A percentile compares a stretch with the other conserved stretches of the same genome.
Evolutionary conservation across 2,113 vertebrate genomes (phyloP).

Genomic region (Crotalus tigris): DNA sequence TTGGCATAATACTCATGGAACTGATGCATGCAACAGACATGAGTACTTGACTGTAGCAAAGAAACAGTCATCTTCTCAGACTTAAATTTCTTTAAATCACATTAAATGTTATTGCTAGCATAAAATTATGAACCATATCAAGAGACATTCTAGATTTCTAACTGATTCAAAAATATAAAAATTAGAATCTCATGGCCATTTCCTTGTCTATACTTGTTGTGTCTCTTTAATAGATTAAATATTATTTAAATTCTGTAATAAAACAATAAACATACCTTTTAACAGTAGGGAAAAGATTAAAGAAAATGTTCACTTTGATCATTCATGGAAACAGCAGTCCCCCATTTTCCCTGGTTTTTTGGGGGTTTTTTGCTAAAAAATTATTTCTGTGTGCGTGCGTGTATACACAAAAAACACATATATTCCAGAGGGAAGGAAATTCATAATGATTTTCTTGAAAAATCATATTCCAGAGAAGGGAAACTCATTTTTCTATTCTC

Average conservation of each 20-base stretch:
- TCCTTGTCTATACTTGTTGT: not conserved
- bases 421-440: not conserved
- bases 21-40: not conserved
- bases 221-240: not conserved
- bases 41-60: not conserved
- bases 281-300: not conserved
- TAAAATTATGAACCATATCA: not conserved
- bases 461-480: not conserved
- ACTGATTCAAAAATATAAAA: not conserved
- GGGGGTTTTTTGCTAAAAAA: not conserved
- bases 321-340: not conserved
- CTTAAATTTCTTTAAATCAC: not conserved
- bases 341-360: not conserved
- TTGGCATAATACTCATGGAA: not conserved
- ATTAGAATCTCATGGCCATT: not conserved
- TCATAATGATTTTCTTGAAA: not conserved
- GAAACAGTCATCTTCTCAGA: not conserved
- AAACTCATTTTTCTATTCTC: not conserved
- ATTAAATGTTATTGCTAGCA: accelerated
- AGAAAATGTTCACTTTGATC: not conserved
- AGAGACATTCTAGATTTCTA: not conserved
- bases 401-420: too few relatives aligned
- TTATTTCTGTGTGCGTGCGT: not conserved
- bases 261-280: not conserved
- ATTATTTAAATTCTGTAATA: not conserved